These are phyloP conservation scores for Calephelis virginiensis DNA, from an alignment of 1,140 invertebrate genomes.

Conservation along the genomic window DNA sequence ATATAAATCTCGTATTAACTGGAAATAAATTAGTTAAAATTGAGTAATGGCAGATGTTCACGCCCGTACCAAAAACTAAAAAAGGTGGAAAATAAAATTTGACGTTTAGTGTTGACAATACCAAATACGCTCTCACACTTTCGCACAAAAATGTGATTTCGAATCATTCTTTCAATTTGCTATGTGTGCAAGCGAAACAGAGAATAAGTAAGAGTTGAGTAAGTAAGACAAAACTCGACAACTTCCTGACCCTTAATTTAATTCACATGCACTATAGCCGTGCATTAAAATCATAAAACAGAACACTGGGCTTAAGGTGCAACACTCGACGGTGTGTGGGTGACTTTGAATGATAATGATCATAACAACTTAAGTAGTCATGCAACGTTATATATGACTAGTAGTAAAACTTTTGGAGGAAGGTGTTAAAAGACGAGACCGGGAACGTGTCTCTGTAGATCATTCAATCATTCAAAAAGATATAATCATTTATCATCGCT, in stretches of 20 bases:
- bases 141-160: too few relatives aligned
- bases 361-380: slow-evolving; percentile 69
- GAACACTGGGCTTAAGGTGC: slow-evolving; percentile 20
- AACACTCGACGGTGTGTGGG: slow-evolving; percentile 45
- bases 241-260: not conserved
- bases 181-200: too few relatives aligned
- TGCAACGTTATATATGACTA: slow-evolving; percentile 60
- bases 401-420: slow-evolving; percentile 68
- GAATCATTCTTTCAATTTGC: too few relatives aligned
- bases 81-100: too few relatives aligned
- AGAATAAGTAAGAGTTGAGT: too few relatives aligned
- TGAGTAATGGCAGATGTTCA: too few relatives aligned
- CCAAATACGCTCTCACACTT: too few relatives aligned
- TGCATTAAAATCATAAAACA: slow-evolving; percentile 27
- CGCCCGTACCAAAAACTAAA: too few relatives aligned
- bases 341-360: slow-evolving; percentile 71
- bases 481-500: slow-evolving; percentile 71
- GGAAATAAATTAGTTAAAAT: too few relatives aligned
- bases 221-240: too few relatives aligned
- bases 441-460: slow-evolving; percentile 63
- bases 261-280: slow-evolving; percentile 38
- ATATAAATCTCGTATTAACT: too few relatives aligned
- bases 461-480: slow-evolving; percentile 75
- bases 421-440: slow-evolving; percentile 68
- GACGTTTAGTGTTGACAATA: too few relatives aligned